Evolutionary conservation across 2,797 vertebrate genomes (phyloP).

Genomic region (Sphaeramia orbicularis): DNA sequence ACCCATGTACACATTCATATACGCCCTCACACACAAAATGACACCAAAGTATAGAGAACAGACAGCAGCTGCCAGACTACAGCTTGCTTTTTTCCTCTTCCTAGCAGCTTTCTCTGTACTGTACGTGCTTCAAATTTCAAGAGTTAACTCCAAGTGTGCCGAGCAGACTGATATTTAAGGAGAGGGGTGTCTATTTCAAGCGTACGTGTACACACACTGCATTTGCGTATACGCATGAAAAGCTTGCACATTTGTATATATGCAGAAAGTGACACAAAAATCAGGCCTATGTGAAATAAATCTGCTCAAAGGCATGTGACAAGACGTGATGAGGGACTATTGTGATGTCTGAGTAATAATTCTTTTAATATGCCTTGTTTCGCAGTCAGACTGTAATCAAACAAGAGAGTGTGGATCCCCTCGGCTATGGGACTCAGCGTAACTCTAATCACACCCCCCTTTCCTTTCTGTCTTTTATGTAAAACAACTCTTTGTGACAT

Average conservation of each 20-base stretch:
- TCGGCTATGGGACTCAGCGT: constrained; percentile 67
- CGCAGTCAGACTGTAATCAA: constrained; percentile 79
- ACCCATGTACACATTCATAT: constrained; percentile 58
- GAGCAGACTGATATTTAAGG: constrained; percentile 62
- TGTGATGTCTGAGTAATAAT: constrained; percentile 76
- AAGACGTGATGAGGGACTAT: constrained; percentile 67
- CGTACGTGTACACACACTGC: neutral
- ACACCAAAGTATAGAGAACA: constrained; percentile 73
- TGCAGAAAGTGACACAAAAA: constrained; percentile 50
- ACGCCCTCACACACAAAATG: constrained; percentile 58
- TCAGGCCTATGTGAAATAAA: constrained; percentile 71
- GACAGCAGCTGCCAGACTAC: constrained; percentile 78
- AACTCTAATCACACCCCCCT: constrained; percentile 60
- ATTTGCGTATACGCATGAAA: neutral
- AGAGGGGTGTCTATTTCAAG: constrained; percentile 55
- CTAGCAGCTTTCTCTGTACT: constrained; percentile 70
- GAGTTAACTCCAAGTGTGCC: constrained; percentile 70
- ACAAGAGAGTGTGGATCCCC: constrained; percentile 74
- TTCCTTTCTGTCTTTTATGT: constrained; percentile 54
- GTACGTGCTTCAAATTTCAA: constrained; percentile 83
- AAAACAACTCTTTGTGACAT: constrained; percentile 72
- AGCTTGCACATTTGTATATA: constrained; percentile 16
- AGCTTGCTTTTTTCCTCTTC: constrained; percentile 39
- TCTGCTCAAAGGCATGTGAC: constrained; percentile 69
- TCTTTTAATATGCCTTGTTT: constrained; percentile 78